Evolutionary conservation across 2,888 invertebrate species (phyloP), one percentile per base, ranked within the genome.

Genomic region (Polyploca ridens): DNA sequence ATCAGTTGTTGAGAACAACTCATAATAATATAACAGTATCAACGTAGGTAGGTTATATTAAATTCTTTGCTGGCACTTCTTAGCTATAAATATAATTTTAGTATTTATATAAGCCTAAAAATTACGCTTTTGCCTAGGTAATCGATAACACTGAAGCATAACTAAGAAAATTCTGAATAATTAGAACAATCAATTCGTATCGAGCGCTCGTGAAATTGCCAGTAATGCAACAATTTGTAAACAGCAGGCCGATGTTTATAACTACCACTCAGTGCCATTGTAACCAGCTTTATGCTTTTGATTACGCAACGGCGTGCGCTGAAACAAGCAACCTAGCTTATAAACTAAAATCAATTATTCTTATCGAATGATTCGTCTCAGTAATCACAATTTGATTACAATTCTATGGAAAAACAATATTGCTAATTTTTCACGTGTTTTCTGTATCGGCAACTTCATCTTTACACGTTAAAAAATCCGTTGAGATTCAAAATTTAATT

Each of bases 151-250:
- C 66, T 65, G 63, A 69, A 64, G 66, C 70, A 72, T 75, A 81
- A 82, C 82, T 80, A 81, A 81, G 82, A 80, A 85, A 85, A 85
- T 82, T 86, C 84, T 76, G 73, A 85, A 85, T 86, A 89, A 88
- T 86, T 85, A 84, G 86, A 84, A 88, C 89, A 89, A 90, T 90
- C 87, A 88, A 87, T 84, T 84, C 69, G 76, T 72, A 70, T 74
- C 65, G 71, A 69, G 63, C 64, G 73, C 66, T 66, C 41, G 41
- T 73, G 81, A 86, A 89, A 87, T 85, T 82, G 84, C 79, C 75
- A 77, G 85, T 83, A 90, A 88, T 86, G 88, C 85, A 85, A 86
- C 73, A 85, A 88, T 93, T 93, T 90, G 88, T 90, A 93, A 93
- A 93, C 91, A 92, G 73, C 69, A 57, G 64, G 70, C 60, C 70